Percentiles rank a stretch among this genome's conserved stretches.
Conservation (phyloP, 2,888 invertebrate genomes). For the Morinoia aosen region DNA sequence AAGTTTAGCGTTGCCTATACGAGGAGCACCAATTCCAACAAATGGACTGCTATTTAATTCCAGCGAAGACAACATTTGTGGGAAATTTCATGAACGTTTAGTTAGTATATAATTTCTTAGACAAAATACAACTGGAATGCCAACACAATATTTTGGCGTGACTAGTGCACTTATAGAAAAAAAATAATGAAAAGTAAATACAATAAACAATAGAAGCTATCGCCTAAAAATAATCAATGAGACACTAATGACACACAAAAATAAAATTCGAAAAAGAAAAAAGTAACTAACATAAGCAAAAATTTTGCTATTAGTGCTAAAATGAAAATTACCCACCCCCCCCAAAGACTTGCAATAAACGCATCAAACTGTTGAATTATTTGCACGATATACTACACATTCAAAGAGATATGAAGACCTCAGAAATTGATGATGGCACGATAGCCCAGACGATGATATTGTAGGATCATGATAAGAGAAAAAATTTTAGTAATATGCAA, state of each 20-base stretch:
- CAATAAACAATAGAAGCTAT: not conserved
- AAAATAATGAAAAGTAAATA: not conserved
- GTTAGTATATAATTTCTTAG: too few species aligned
- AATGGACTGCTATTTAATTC: too few species aligned
- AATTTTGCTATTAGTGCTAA: too few species aligned
- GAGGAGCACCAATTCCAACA: too few species aligned
- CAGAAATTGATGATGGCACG: not conserved
- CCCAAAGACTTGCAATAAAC: not conserved
- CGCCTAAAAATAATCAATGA: not conserved
- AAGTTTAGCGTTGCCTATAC: too few species aligned
- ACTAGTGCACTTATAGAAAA: too few species aligned
- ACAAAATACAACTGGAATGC: too few species aligned
- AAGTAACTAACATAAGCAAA: not conserved
- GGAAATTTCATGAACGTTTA: too few species aligned
- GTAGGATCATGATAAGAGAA: not conserved
- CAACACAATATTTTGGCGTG: too few species aligned
- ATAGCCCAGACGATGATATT: not conserved
- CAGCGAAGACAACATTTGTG: too few species aligned
- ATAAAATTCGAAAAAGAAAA: not conserved
- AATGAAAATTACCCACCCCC: too few species aligned
- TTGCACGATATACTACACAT: not conserved
- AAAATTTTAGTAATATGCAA: not conserved
- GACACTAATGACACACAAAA: not conserved
- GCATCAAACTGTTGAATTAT: not conserved
- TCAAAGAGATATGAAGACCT: not conserved